Conservation (phyloP, 2,113 vertebrate genomes). For the Lophotis ruficrista region DNA sequence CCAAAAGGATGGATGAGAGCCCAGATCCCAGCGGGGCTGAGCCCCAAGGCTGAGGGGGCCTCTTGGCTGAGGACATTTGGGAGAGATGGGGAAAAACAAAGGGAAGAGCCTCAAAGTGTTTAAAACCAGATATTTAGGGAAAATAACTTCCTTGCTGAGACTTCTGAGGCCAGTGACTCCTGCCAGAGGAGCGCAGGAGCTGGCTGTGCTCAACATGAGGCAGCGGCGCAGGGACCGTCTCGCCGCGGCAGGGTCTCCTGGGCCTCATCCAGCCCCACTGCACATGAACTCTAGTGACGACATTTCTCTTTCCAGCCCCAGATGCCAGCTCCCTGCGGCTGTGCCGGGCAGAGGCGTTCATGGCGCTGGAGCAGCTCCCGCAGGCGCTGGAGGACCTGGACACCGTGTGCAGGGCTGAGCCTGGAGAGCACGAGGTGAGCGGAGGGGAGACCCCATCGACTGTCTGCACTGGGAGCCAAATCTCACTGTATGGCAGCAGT, state of each 20-base stretch:
- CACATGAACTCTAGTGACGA: fast-evolving
- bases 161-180: not conserved
- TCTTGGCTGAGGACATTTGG: not conserved
- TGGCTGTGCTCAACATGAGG: not conserved
- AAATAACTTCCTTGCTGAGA: not conserved
- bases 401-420: constrained; percentile 77
- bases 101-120: not conserved
- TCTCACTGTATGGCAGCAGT: not conserved
- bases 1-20: not conserved
- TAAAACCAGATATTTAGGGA: not conserved
- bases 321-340: constrained; percentile 74
- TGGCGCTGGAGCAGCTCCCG: constrained; percentile 65
- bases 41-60: not conserved
- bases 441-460: not conserved
- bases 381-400: constrained; percentile 83
- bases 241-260: fast-evolving
- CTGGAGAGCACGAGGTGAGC: constrained; percentile 80
- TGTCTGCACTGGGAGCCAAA: not conserved
- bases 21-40: not conserved
- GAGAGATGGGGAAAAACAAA: not conserved
- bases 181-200: not conserved
- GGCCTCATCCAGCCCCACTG: not conserved
- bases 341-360: constrained; percentile 77
- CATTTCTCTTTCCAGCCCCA: constrained; percentile 66
- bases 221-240: fast-evolving